Percentiles rank a stretch among this genome's conserved stretches.
Conservation (phyloP, 2,797 vertebrate species). For the Paedocypris micromegethes region DNA sequence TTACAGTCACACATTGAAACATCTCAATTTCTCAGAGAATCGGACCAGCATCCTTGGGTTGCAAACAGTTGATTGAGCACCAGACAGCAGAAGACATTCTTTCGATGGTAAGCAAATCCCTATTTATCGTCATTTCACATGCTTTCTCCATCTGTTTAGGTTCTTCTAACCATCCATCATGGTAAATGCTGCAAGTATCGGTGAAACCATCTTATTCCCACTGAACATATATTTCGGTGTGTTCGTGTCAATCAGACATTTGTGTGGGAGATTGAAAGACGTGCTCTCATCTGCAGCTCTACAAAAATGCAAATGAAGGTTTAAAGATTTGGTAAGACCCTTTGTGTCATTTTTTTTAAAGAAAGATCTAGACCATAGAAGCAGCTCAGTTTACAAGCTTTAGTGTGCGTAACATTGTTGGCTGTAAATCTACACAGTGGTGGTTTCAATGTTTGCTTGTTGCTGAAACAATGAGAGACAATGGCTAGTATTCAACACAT, state of each 20-base stretch:
- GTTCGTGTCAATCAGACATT: constrained; percentile 37
- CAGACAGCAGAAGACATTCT: no score
- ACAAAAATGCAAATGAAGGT: constrained; percentile 2
- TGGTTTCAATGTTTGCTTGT: no score
- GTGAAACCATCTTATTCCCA: constrained; percentile 44
- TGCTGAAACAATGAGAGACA: no score
- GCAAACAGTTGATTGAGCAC: no score
- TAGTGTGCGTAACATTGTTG: not conserved
- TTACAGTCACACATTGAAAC: no score
- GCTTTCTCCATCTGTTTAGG: constrained; percentile 24
- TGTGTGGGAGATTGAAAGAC: constrained; percentile 23
- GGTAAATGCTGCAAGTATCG: constrained; percentile 1
- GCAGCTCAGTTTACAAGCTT: constrained; percentile 29
- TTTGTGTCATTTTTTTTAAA: constrained; percentile 34
- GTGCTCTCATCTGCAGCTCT: constrained; percentile 10
- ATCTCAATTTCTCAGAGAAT: no score
- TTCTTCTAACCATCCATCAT: constrained; percentile 13
- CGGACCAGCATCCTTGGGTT: no score
- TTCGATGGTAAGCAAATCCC: no score
- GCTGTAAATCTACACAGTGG: no score
- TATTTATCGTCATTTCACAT: no score
- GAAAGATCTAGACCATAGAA: constrained; percentile 21
- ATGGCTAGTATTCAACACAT: no score
- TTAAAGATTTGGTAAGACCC: constrained; percentile 10
- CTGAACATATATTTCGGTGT: constrained; percentile 36